Base-by-base conservation (phyloP, 2,888 invertebrate genomes). In the Limenitis camilla region DNA sequence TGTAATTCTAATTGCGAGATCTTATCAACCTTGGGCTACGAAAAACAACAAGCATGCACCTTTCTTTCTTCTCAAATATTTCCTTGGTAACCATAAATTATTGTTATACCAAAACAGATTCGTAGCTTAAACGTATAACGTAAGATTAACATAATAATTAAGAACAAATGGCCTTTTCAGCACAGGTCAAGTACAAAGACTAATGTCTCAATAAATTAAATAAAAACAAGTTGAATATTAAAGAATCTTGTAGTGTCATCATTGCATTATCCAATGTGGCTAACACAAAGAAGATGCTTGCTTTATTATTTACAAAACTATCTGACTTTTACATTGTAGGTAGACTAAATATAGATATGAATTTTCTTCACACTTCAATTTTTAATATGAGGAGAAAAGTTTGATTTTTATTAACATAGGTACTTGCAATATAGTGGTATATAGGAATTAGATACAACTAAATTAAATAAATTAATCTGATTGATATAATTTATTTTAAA, bases 21-120 rank as follows among this genome's bases (percentile, higher is more conserved):
- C 72, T 51, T 79, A 75, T 74, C 79, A 85, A 81, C 85, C 85
- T 85, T 86, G 85, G 79, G 70, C 56, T 35, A 48, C 40, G 50
- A 46, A 54, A 53, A 48, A 48, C 47, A 50, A 55, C 43, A 40
- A 53, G 29, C 39, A 47, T 45, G 43, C 39, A 38, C 45, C 30
- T 46, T 44, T 50, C 44, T 44, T 44, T 45, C 39, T 45, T 29
- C 1, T 44, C 6, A 32, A 1, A 11, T 29, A 36, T 29, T 8
- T 36, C 36, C 10, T 45, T 36, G 36, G 29, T 29, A 36, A 36
- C 10, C 7, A 6, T 30, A 10, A 3, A 11, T 19, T 9, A 19
- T 5, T 6, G 30, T 30, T 19, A 5, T 19, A 6, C 11, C 11
- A 38, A 30, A 38, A 19, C 6, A 30, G 36, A 36, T 11, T 36